Evolutionary conservation across 2,888 invertebrate genomes (phyloP), one percentile per base, ranked within the genome.

Genomic region (Creontiades dilutus): DNA sequence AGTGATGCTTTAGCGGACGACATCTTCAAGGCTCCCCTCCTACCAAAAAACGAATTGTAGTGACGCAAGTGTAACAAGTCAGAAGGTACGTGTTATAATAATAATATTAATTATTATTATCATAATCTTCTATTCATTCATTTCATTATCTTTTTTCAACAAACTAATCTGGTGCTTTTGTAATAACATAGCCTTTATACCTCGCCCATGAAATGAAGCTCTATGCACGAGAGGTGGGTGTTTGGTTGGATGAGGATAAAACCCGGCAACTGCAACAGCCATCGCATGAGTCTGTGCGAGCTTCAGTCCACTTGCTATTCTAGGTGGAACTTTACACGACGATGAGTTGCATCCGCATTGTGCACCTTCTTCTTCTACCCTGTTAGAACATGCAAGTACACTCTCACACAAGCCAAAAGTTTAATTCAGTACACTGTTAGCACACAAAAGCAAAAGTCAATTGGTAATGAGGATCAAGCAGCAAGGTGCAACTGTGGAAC

Each of bases 211-310:
- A 93, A 95, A 95, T 93, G 95, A 95, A 93, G 95, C 95, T 93
- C 95, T 94, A 93, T 95, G 95, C 82, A 92, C 91, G 84, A 92
- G 91, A 55, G 92, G 92, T 81, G 92, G 92, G 86, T 92, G 92
- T 90, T 92, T 92, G 37, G 88, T 88, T 93, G 93, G 93, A 93
- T 94, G 94, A 86, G 95, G 95, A 92, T 95, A 93, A 93, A 96
- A 95, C 91, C 96, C 95, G 91, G 96, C 95, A n/a, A 93, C 95
- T 91, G 96, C 95, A n/a, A 92, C 95, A 91, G 96, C 96, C 95
- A 96, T 96, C 90, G 96, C 96, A 94, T 96, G 95, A 89, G 95
- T 95, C 93, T 96, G 96, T 91, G 96, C 96, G 92, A 96, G 94
- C 93, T 95, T 95, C 91, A 96, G 94, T 90, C 96, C 96, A 93